Evolutionary conservation across 2,797 vertebrate genomes (phyloP), one percentile per base, ranked within the genome.

Genomic region (Gymnoscopelus braueri): DNA sequence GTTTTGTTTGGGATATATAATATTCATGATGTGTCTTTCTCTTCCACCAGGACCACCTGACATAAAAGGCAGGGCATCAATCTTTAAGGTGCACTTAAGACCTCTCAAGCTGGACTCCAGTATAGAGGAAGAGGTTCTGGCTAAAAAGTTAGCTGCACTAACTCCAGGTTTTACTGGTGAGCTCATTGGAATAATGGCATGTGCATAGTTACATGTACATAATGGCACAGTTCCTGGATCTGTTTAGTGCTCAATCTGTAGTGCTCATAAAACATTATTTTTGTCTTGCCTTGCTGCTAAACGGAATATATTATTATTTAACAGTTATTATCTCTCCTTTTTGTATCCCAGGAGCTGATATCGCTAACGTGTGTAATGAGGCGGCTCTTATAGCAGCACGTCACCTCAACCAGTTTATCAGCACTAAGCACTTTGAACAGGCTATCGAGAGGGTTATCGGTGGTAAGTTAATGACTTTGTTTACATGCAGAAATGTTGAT

Each of bases 11-110:
- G 26, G 26, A 29, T 29, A 4, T 29, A 3, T 29, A n/a, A n/a
- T 13, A n/a, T 51, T 51, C 50, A 51, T 51, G 50, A 51, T 32
- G 6, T 8, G 23, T 63, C 13, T n/a, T 3, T 51, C 56, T 50
- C 48, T 26, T 44, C 35, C 32, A 2, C 24, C 66, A 92, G 93
- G 91, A 3, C 84, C 88, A 3, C 90, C 92, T 14, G 91, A 93
- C 69, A 90, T 94, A 71, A 92, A 90, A 84, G 93, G 92, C 62
- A 84, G 93, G 56, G 88, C 88, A 0, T 92, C 91, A 8, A 87
- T 93, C 65, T 92, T 94, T 83, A 93, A 87, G 68, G 90, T 92
- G 49, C 90, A 92, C 62, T 68, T 92, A 35, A 79, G 74, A 6
- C 92, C 89, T 3, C 77, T 93, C 57, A 94, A 88, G 69, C 51